Evolutionary conservation across 2,113 vertebrate species (phyloP), one percentile per base, ranked within the genome.

Genomic region (Ceyx margarethae): DNA sequence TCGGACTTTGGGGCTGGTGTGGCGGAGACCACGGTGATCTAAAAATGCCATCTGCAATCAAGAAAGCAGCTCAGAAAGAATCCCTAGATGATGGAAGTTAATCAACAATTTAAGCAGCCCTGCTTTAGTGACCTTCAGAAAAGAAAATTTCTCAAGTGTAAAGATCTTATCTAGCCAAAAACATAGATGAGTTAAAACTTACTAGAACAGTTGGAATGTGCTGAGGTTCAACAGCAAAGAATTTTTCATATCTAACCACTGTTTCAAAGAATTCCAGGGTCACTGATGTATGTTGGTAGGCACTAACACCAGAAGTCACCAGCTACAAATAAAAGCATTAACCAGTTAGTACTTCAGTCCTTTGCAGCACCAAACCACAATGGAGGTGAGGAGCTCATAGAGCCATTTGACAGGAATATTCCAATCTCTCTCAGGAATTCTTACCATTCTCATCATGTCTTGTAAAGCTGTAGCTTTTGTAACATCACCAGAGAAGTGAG

Each of bases 261-360:
- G 99, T 99, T 93, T 99, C 99, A 28, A 99, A 99, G 96, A 99
- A 99, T 97, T 99, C 99, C 97, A 99, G 96, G 1, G 98, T 98
- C 62, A 99, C 99, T 6, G 99, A 99, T 50, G 98, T 97, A 93
- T 99, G 99, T 89, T 98, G 98, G 96, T 99, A 99, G 92, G 98
- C 98, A 95, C 99, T 99, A 81, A 99, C 99, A 46, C 98, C 97
- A 76, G 99, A 99, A 61, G 98, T 98, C 51, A 99, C 98, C 96
- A 99, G 96, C 99, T 99, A 95, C 28, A 96, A 85, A 50, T 13
- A 61, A 66, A 84, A 92, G 58, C 67, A 86, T 91, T 28, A 90
- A 13, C 86, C 89, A 87, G 65, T 86, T 48, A 95, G 72, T 68
- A 91, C 66, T 90, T 51, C 5, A 74, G n/a, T 28, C 8, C 2